phyloP scores from a whole-genome alignment of 2,888 invertebrate species.

The Coecobrya sp. region DNA sequence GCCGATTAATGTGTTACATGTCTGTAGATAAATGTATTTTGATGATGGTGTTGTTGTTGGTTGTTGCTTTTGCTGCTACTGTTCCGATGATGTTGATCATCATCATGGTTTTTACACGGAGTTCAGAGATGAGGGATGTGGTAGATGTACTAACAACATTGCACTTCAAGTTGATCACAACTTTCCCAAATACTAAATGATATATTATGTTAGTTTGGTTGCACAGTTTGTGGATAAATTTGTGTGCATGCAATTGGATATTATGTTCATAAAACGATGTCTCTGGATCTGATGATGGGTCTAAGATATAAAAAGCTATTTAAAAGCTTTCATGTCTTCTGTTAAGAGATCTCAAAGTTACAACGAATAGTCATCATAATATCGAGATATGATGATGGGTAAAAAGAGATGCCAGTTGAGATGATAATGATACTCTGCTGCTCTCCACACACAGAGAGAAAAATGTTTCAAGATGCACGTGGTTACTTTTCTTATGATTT shows the following conservation, averaged over 20 bases:
- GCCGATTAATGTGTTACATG: conserved; percentile 79
- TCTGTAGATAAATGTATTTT: conserved; percentile 63
- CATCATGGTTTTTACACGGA: conserved; percentile 36
- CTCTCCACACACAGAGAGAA: conserved; percentile 41
- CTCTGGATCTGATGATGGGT: conserved; percentile 43
- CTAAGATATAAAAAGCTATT: conserved; percentile 67
- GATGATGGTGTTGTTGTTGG: conserved; percentile 51
- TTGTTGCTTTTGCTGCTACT: conserved; percentile 53
- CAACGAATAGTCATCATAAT: conserved; percentile 34
- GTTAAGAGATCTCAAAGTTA: conserved; percentile 1
- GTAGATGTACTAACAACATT: conserved; percentile 20
- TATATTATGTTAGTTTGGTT: conserved; percentile 19
- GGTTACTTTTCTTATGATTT: conserved; percentile 71
- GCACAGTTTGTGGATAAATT: conserved; percentile 50
- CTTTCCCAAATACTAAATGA: conserved; percentile 45
- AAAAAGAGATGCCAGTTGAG: conserved; percentile 48
- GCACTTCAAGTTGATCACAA: conserved; percentile 67
- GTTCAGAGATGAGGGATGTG: not conserved
- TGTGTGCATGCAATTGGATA: conserved; percentile 61
- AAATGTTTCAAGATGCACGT: conserved; percentile 69
- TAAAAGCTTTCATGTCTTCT: conserved; percentile 65
- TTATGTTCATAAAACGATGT: conserved; percentile 24
- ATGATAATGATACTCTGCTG: conserved; percentile 39
- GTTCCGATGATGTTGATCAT: conserved; percentile 38
- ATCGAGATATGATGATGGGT: conserved; percentile 56